These are phyloP conservation scores for Drosophila funebris DNA, from an alignment of 1,140 invertebrate genomes.

Conservation along the genomic window DNA sequence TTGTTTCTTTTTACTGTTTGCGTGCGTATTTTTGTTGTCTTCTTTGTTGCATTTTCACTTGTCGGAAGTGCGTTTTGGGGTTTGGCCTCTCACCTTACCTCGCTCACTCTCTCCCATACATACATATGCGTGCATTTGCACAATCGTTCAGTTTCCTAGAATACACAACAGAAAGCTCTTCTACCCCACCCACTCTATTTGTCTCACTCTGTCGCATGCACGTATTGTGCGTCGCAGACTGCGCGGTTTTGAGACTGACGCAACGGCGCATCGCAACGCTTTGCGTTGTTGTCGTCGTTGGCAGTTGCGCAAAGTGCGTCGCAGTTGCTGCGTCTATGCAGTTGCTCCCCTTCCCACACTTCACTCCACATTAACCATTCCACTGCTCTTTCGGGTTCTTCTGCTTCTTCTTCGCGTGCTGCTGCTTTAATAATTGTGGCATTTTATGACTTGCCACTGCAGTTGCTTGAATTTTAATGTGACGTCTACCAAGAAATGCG, in stretches of 20 bases:
- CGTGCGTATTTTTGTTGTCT: conserved; percentile 31
- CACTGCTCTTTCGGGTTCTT: conserved; percentile 23
- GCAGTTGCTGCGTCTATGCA: conserved; percentile 42
- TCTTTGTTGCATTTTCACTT: conserved; percentile 68
- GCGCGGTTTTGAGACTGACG: conserved; percentile 54
- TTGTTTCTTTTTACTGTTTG: conserved; percentile 38
- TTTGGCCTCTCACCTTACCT: conserved; percentile 24
- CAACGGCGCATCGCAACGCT: conserved; percentile 45
- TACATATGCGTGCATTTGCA: conserved; percentile 79
- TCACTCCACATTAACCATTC: neutral
- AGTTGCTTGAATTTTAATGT: conserved; percentile 77
- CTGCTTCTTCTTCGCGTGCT: conserved; percentile 11
- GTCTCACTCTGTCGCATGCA: conserved; percentile 8
- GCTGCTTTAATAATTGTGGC: conserved; percentile 60
- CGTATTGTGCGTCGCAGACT: conserved; percentile 48
- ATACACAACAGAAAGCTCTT: conserved; percentile 40
- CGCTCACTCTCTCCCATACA: neutral
- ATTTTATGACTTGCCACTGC: conserved; percentile 72
- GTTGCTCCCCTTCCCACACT: neutral
- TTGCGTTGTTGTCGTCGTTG: conserved; percentile 53
- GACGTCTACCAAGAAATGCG: conserved; percentile 60
- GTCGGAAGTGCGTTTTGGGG: conserved; percentile 66
- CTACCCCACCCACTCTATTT: neutral
- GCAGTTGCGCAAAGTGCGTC: conserved; percentile 74
- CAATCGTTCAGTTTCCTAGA: conserved; percentile 67